Evolutionary conservation across 1,140 invertebrate species (phyloP).

Genomic region (Bradynema listronoti): DNA sequence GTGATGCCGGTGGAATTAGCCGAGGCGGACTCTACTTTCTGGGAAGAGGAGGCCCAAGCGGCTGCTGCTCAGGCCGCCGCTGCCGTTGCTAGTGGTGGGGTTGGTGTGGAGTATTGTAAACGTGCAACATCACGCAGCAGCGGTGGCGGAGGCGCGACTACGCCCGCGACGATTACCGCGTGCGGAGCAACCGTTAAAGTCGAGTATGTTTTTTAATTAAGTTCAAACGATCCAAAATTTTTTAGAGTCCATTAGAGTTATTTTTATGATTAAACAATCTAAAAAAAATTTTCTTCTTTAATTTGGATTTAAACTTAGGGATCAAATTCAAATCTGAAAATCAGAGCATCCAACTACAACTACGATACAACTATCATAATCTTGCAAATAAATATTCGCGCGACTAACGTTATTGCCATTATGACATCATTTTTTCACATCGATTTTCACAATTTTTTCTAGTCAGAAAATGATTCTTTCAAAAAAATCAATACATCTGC

Average conservation of each 20-base stretch:
- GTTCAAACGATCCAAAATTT: background rate
- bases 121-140: background rate
- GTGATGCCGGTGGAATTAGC: too few relatives aligned
- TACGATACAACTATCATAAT: too few relatives aligned
- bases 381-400: too few relatives aligned
- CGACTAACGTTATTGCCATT: too few relatives aligned
- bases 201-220: background rate
- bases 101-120: background rate
- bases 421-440: too few relatives aligned
- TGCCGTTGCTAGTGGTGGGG: background rate
- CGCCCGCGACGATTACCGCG: background rate
- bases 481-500: too few relatives aligned
- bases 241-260: background rate
- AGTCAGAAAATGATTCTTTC: too few relatives aligned
- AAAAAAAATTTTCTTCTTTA: too few relatives aligned
- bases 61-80: slow-evolving; percentile 15
- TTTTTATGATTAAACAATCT: background rate
- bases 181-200: slow-evolving; percentile 6
- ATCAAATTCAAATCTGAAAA: too few relatives aligned
- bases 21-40: slow-evolving; percentile 8
- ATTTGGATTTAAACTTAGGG: too few relatives aligned
- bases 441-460: too few relatives aligned
- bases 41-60: slow-evolving; percentile 14
- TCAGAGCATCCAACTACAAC: too few relatives aligned
- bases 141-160: background rate